phyloP scores from a whole-genome alignment of 2,888 invertebrate genomes.

The Halictus quadricinctus region DNA sequence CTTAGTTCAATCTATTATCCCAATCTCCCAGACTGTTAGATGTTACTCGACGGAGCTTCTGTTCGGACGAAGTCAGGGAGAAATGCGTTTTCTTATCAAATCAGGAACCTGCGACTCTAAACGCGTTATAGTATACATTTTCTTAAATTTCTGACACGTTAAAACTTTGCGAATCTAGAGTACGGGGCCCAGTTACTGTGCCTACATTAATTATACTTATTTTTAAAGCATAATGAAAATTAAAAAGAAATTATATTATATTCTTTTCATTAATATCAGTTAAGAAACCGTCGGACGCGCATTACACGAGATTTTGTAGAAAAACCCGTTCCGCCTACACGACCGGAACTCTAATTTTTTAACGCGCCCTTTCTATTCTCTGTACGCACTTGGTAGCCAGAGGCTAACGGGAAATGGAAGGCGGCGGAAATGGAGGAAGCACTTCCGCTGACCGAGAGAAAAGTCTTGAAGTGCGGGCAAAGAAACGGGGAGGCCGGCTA shows the following conservation, averaged over 20 bases:
- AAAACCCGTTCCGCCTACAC: not conserved
- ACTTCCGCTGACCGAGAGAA: conserved; percentile 29
- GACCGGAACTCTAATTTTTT: conserved; percentile 19
- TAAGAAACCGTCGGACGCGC: not conserved
- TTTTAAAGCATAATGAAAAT: too few relatives aligned
- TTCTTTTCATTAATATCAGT: too few relatives aligned
- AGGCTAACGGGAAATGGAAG: not conserved
- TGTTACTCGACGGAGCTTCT: not conserved
- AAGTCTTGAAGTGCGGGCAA: conserved; percentile 25
- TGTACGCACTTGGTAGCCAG: not conserved
- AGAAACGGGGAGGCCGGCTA: conserved; percentile 23
- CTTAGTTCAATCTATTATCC: not conserved
- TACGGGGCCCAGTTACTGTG: too few relatives aligned
- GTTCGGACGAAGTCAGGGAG: not conserved
- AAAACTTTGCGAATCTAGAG: too few relatives aligned
- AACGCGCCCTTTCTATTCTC: not conserved
- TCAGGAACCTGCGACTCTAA: not conserved
- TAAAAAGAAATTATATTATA: too few relatives aligned
- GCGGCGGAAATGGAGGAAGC: conserved; percentile 20
- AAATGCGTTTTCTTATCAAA: not conserved
- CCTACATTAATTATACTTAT: too few relatives aligned
- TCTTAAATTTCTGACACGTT: not conserved
- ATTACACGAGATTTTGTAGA: not conserved
- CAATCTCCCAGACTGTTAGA: not conserved
- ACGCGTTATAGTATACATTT: not conserved